Percentiles rank a stretch among this genome's conserved stretches.
Evolutionary conservation across 30 jellyfish, hydroid and myxozoan species (phyloP).

Genomic region (Pseudorhiza aurosa): DNA sequence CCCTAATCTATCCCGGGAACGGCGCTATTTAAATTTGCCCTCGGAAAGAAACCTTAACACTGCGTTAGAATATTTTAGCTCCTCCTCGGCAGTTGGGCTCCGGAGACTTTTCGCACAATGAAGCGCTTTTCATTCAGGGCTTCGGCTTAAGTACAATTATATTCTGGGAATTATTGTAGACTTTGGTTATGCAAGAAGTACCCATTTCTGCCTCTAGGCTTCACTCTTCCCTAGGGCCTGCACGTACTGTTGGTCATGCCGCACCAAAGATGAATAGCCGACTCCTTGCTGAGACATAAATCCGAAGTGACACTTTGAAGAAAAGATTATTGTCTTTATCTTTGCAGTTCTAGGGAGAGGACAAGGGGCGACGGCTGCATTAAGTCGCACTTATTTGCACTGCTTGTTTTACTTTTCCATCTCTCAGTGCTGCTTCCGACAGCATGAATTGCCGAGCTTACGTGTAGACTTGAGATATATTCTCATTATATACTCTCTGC

Average conservation of each 20-base stretch:
- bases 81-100: too few species aligned
- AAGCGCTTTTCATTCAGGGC: too few species aligned
- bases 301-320: conserved; percentile 2
- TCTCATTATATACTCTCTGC: background rate
- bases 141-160: too few species aligned
- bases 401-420: conserved; percentile 11
- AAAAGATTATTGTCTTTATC: conserved; percentile 4
- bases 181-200: background rate
- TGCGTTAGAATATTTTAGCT: too few species aligned
- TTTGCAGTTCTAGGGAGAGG: conserved; percentile 10
- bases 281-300: background rate
- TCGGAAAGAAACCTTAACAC: too few species aligned
- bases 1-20: too few species aligned
- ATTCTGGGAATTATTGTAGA: too few species aligned
- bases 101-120: too few species aligned
- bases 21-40: too few species aligned
- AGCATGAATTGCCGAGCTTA: conserved; percentile 23
- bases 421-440: conserved; percentile 58
- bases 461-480: background rate
- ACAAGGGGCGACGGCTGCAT: conserved; percentile 52
- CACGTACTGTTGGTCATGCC: background rate
- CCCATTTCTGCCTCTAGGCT: background rate
- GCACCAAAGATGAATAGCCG: background rate
- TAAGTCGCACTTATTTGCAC: background rate
- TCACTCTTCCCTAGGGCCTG: background rate